These are phyloP conservation scores for Atethmia centrago DNA, from an alignment of 2,888 invertebrate genomes.

Conservation along the genomic window DNA sequence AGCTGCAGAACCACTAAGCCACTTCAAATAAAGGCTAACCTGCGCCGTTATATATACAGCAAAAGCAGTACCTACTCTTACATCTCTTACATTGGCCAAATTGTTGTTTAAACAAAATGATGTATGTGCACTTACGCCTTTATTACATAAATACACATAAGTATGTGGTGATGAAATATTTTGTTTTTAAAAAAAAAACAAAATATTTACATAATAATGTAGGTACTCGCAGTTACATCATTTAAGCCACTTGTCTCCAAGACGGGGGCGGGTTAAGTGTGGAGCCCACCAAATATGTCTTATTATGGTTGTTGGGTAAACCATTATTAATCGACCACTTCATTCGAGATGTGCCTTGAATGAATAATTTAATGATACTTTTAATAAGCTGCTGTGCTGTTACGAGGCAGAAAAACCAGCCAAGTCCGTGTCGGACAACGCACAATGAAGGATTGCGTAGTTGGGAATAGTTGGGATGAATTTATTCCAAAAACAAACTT, in stretches of 20 bases:
- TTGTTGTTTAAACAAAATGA: not conserved
- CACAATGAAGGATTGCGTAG: too few relatives aligned
- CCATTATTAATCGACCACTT: conserved; percentile 23
- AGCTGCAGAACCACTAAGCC: too few relatives aligned
- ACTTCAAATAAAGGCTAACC: too few relatives aligned
- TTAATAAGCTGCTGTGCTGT: not conserved
- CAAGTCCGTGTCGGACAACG: too few relatives aligned
- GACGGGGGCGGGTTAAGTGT: conserved; percentile 47
- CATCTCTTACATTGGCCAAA: not conserved
- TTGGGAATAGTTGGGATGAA: too few relatives aligned
- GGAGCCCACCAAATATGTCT: conserved; percentile 38
- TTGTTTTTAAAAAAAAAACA: conserved; percentile 4
- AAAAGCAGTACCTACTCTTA: not conserved
- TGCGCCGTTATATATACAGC: not conserved
- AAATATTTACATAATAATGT: conserved; percentile 9
- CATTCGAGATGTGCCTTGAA: conserved; percentile 14
- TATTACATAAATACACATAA: not conserved
- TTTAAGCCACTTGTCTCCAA: conserved; percentile 14
- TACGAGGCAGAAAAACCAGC: not conserved
- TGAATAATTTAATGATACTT: conserved; percentile 18
- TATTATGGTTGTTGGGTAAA: conserved; percentile 23
- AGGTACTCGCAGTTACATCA: conserved; percentile 37
- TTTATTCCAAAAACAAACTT: too few relatives aligned
- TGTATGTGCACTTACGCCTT: not conserved
- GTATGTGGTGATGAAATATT: not conserved